Base-by-base conservation (phyloP, 2,113 vertebrate species). In the Hemibates koningsi region DNA sequence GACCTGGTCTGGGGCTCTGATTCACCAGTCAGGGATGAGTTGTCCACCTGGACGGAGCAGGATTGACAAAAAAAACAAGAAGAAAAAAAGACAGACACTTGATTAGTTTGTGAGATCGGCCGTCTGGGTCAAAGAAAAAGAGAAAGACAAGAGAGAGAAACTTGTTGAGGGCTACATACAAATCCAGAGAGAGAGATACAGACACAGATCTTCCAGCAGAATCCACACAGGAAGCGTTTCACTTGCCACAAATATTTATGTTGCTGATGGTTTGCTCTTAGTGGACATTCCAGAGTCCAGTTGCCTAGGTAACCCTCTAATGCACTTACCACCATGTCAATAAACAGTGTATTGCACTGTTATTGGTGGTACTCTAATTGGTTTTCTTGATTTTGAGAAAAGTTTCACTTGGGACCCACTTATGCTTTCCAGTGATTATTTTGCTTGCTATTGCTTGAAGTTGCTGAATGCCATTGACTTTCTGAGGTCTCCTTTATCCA, bases 1-100 rank as follows among this genome's bases (percentile, higher is more conserved):
- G 98, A 98, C 91, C 98, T 96, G 48, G 97, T 98, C 96, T 98
- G 98, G 11, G 98, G 98, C 76, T 98, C 98, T 3, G 98, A 98
- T 90, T 98, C 98, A 0, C 98, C 97, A 0, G 98, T 98, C 89
- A 98, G 95, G 52, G 98, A 98, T 12, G 98, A 98, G 94, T 98
- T 98, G 92, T 98, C 98, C 88, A 98, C 98, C 98, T 98, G 86
- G 52, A 50, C 16, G 12, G 9, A 89, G 61, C 6, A 41, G 17
- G 9, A 53, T 17, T 11, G 13, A 66, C 16, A 1, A 68, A 38
- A 1, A 56, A 12, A 6, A 54, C 38, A 48, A 6, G 52, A 19
- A 41, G n/a, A n/a, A 63, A 36, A 0, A 68, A 0, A 24, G 5
- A 32, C 1, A 8, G 6, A 19, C 8, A 50, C 11, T 48, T 21